These are phyloP conservation scores for Graptemys geographica DNA, from an alignment of 2,797 vertebrate species.

Conservation along the genomic window DNA sequence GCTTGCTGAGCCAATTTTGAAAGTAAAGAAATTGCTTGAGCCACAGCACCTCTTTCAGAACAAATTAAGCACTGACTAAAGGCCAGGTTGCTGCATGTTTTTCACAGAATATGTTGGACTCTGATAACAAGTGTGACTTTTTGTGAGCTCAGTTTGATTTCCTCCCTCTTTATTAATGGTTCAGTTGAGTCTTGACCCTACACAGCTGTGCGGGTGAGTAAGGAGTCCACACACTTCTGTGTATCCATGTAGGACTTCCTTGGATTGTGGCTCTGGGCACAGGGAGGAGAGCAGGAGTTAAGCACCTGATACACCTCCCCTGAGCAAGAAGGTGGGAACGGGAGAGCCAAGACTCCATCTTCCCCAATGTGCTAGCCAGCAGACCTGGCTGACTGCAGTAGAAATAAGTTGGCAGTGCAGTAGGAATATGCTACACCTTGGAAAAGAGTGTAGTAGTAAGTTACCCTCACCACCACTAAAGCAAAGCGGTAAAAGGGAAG, in stretches of 20 bases:
- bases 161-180: not conserved
- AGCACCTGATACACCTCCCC: accelerated
- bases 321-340: not conserved
- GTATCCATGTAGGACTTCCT: not conserved
- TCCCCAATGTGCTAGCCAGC: not conserved
- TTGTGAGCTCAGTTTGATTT: conserved; percentile 4
- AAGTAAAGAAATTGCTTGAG: too few species aligned
- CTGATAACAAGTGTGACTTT: not conserved
- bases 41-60: too few species aligned
- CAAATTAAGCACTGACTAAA: not conserved
- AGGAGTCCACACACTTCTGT: not conserved
- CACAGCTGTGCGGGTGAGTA: not conserved
- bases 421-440: not conserved
- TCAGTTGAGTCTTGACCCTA: not conserved
- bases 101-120: conserved; percentile 15
- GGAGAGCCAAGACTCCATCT: not conserved
- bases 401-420: not conserved
- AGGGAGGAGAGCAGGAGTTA: not conserved
- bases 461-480: not conserved
- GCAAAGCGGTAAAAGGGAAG: not conserved
- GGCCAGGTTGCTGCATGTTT: not conserved
- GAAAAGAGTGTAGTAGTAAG: not conserved
- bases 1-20: not conserved
- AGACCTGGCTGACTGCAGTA: not conserved
- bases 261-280: not conserved